Evolutionary conservation across 1,140 invertebrate genomes (phyloP), one percentile per base, ranked within the genome.

Genomic region (Dinoponera quadriceps): DNA sequence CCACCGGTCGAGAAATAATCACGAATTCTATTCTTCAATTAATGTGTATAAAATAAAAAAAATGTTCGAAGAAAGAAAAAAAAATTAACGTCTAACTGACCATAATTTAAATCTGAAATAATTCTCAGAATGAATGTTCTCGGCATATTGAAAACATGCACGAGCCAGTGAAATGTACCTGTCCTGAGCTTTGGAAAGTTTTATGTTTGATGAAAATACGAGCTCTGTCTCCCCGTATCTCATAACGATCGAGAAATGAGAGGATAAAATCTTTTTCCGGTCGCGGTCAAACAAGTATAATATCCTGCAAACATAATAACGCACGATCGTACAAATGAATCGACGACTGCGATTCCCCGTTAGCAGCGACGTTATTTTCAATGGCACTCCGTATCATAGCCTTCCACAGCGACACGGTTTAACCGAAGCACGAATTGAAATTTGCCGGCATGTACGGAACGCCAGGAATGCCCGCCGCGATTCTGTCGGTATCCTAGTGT

Each of bases 401-500:
- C 57, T 57, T 18, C 33, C 55, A 78, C 25, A 33, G 57, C 65
- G 51, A 44, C 63, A 51, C 51, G 75, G 51, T 80, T 71, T 69
- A 80, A 80, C 75, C 75, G 63, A 59, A 57, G 65, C 38, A 71
- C 65, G 75, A 80, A 80, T 80, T 80, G 75, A 80, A 80, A 80
- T 80, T 80, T 71, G 65, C 65, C 65, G 54, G 75, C 65, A 80
- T 80, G 33, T 27, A 54, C 51, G 75, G 75, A 80, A 80, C 29
- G 75, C 57, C 51, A 80, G 65, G 75, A 80, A 80, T 71, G 75
- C 33, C 9, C 51, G 51, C 38, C 75, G 65, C 69, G 51, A 80
- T 78, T 44, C 75, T 57, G 75, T 69, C 65, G 75, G 63, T 78
- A 80, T 55, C 75, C 65, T 44, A 38, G 65, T 69, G 38, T 25